Evolutionary conservation across 2,888 invertebrate genomes (phyloP), one percentile per base, ranked within the genome.

Genomic region (Eupithecia inturbata): DNA sequence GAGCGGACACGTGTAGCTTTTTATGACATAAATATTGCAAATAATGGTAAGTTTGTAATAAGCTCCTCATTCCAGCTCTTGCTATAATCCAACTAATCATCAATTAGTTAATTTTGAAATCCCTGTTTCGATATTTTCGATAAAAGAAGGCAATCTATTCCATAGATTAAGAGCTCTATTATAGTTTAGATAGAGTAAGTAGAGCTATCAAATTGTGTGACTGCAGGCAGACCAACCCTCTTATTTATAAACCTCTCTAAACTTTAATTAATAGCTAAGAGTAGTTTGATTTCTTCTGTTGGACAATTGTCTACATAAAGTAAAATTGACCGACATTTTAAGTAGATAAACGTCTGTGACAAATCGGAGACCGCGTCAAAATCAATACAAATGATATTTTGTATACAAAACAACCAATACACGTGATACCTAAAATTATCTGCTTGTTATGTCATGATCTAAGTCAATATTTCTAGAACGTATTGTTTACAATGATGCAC

Each of bases 401-500:
- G 57, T 57, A 26, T 26, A 57, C 57, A 26, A 57, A 57, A 57
- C 57, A 57, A 57, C 22, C 12, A 26, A 26, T 57, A 57, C 49
- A 53, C 49, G 49, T 53, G 57, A 26, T 22, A n/a, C 36, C 19
- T 36, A n/a, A n/a, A n/a, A n/a, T n/a, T n/a, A n/a, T 5, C 19
- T 28, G 7, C 31, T 33, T 31, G 19, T 63, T 33, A 63, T 63
- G n/a, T 64, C 36, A 41, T 66, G 66, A 36, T 36, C 33, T n/a
- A 36, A 64, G 66, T 66, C 22, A 66, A 66, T 66, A 66, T 66
- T 63, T 64, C 39, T 26, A 26, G 39, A 66, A 66, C 39, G 26
- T 64, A 22, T 64, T 39, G 64, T 41, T 22, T 39, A 41, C 26
- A 66, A 67, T 53, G 67, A 63, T 57, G 64, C 57, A 75, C 74